Percentiles rank a stretch among this genome's conserved stretches.
phyloP scores from a whole-genome alignment of 2,113 vertebrate species.

The Atrichornis clamosus region DNA sequence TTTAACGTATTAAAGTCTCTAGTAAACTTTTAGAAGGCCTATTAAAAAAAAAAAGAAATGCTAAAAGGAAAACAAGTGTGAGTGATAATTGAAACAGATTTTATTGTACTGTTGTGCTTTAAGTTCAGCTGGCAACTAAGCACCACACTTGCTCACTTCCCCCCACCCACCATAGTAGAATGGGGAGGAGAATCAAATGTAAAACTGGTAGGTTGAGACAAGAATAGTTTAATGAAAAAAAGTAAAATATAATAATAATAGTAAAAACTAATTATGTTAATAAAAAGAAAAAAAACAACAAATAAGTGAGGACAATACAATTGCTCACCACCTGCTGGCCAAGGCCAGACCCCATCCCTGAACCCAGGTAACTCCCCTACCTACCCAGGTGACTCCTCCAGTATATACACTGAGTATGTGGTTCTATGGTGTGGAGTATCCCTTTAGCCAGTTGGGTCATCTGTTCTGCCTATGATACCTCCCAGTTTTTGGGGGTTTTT shows the following conservation, averaged over 20 bases:
- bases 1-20: neutral
- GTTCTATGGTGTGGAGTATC: accelerated
- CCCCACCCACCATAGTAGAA: neutral
- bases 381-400: neutral
- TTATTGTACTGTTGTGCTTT: neutral
- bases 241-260: neutral
- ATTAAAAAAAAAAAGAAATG: neutral
- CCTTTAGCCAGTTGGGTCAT: neutral
- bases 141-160: neutral
- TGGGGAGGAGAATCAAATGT: neutral
- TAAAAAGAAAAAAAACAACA: neutral
- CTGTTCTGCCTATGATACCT: neutral
- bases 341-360: neutral
- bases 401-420: accelerated
- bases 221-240: neutral
- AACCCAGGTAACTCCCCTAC: neutral
- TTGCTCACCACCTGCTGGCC: neutral
- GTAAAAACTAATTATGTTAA: neutral
- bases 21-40: neutral
- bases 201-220: neutral
- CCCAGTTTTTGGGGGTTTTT: too few species aligned
- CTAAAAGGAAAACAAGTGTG: neutral
- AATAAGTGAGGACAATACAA: too few species aligned
- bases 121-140: neutral
- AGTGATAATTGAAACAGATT: neutral